Conservation (phyloP, 2,888 invertebrate species). For the Drosophila robusta region DNA sequence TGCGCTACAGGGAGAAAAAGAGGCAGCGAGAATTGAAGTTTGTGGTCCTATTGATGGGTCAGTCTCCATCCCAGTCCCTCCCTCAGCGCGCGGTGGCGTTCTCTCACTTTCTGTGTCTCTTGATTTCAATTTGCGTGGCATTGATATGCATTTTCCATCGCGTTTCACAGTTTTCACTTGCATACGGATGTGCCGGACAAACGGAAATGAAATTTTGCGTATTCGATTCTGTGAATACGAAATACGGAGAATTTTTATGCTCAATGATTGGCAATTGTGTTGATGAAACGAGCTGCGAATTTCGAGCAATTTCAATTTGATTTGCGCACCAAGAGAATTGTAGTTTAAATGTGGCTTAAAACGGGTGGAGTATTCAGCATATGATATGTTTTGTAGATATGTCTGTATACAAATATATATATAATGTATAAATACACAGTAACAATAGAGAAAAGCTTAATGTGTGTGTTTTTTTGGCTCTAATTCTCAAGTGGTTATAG, state of each 20-base stretch:
- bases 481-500: neutral
- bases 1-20: neutral
- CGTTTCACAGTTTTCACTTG: slow-evolving; percentile 6
- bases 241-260: slow-evolving; percentile 3
- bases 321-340: neutral
- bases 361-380: neutral
- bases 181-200: slow-evolving; percentile 15
- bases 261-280: slow-evolving; percentile 37
- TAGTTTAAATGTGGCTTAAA: slow-evolving; percentile 1
- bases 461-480: neutral
- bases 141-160: slow-evolving; percentile 29
- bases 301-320: slow-evolving; percentile 17
- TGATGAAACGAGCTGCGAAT: slow-evolving; percentile 26
- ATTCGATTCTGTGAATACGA: slow-evolving; percentile 4
- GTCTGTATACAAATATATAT: neutral
- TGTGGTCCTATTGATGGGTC: slow-evolving; percentile 1
- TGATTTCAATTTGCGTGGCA: slow-evolving; percentile 12
- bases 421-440: neutral
- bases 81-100: neutral
- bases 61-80: neutral
- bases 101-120: neutral
- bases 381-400: neutral
- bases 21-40: neutral
- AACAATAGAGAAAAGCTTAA: neutral
- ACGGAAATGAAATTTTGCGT: slow-evolving; percentile 48